Evolutionary conservation across 1,140 invertebrate species (phyloP), one percentile per base, ranked within the genome.

Genomic region (Matsumurasca onukii): DNA sequence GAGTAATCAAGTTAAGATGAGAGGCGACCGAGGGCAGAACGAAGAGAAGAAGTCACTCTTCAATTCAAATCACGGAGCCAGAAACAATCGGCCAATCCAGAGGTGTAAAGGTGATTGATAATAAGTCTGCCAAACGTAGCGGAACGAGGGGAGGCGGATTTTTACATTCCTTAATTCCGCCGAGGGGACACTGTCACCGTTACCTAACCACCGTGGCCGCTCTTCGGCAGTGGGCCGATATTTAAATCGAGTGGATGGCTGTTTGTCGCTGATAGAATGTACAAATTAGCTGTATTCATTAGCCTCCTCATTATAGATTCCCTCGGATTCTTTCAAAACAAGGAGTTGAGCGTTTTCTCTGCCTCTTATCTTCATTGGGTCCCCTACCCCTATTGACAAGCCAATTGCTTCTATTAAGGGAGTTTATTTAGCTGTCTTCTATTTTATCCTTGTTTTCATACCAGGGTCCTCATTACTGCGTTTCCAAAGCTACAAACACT

Each of bases 81-180:
- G 55, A 59, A 59, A 59, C 55, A 59, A 59, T 59, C 55, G 55
- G 55, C 55, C 55, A 59, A 59, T 59, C 55, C 55, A 2, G 55
- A 59, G 55, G 55, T 59, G 55, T 59, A 27, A 55, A 65, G 34
- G 62, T 45, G 62, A 65, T 65, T 45, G 62, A 45, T 65, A 65
- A 65, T 65, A 45, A 27, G 31, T n/a, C 31, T 65, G 62, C 39
- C 62, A 65, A 65, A 65, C 62, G 31, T 65, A 65, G 3, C 62
- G 34, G 31, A 27, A 65, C n/a, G 62, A 63, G 62, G 31, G 62
- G 62, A 45, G n/a, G 62, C 55, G 62, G 34, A 48, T 65, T 65
- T 65, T 65, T 65, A 48, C 62, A 65, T 48, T 45, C 62, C 62
- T 45, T 65, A 65, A 65, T 65, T 65, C 62, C 20, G n/a, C 17